Evolutionary conservation across 2,888 invertebrate species (phyloP).

Genomic region (Drosophila tripunctata): DNA sequence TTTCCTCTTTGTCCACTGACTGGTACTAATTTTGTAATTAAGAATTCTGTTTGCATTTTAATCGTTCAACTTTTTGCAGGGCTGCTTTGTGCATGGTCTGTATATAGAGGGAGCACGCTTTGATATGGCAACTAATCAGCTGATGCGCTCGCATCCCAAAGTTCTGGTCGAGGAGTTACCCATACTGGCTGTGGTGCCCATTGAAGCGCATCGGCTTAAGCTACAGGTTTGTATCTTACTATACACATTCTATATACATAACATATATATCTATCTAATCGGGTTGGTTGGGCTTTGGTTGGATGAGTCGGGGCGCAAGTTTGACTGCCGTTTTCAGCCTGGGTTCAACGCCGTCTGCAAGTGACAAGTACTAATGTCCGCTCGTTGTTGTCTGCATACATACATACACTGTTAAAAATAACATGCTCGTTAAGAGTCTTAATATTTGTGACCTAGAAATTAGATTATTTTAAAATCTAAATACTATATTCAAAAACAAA

Average conservation of each 20-base stretch:
- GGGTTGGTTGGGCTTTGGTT: no score
- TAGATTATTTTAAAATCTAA: no score
- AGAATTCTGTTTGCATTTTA: conserved; percentile 78
- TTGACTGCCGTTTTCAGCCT: conserved; percentile 1
- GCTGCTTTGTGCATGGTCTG: conserved; percentile 91
- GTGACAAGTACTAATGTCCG: conserved; percentile 80
- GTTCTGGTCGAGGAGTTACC: conserved; percentile 93
- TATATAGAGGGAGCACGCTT: conserved; percentile 95
- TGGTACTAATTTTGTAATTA: conserved; percentile 72
- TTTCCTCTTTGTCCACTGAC: not conserved
- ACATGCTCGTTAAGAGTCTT: no score
- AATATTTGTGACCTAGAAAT: no score
- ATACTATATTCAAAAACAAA: no score
- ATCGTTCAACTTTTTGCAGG: conserved; percentile 85
- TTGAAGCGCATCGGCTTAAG: conserved; percentile 92
- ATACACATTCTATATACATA: no score
- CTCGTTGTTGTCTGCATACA: conserved; percentile 55
- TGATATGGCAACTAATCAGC: conserved; percentile 89
- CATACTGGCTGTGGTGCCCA: conserved; percentile 93
- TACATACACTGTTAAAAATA: no score
- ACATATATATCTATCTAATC: not conserved
- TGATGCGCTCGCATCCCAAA: conserved; percentile 91
- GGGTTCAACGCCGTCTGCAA: conserved; percentile 61
- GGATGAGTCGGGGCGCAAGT: not conserved
- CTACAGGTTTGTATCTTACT: conserved; percentile 87